These are phyloP conservation scores for Apodemia zela DNA, from an alignment of 2,888 invertebrate species.

Conservation along the genomic window DNA sequence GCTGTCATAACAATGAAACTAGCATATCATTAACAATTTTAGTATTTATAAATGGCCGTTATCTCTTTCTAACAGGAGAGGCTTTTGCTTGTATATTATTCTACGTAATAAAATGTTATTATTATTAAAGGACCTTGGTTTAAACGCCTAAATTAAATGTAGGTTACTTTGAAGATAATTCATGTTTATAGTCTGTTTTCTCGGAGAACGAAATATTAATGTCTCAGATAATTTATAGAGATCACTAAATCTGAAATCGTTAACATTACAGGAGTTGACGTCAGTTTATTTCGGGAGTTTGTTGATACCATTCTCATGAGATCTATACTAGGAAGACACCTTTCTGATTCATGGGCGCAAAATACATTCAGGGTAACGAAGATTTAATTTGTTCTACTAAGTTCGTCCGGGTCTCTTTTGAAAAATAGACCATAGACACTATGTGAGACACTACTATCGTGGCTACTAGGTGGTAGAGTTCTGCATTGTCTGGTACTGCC, in stretches of 20 bases:
- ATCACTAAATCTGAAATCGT: constrained; percentile 7
- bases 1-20: no score
- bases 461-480: no score
- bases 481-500: no score
- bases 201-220: constrained; percentile 10
- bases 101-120: background rate
- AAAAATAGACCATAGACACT: no score
- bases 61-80: background rate
- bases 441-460: no score
- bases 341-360: no score
- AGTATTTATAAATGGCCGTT: background rate
- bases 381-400: no score
- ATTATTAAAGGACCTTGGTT: constrained; percentile 42
- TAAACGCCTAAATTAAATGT: constrained; percentile 50
- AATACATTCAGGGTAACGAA: no score
- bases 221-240: constrained; percentile 12
- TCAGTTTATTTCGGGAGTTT: background rate
- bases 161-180: constrained; percentile 63
- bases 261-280: constrained; percentile 2
- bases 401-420: no score
- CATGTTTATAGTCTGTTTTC: constrained; percentile 31
- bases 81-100: background rate
- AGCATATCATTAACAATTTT: no score
- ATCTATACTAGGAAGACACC: background rate
- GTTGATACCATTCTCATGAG: background rate